phyloP scores from a whole-genome alignment of 2,888 invertebrate species.

The Callyntrura guangdongensis region DNA sequence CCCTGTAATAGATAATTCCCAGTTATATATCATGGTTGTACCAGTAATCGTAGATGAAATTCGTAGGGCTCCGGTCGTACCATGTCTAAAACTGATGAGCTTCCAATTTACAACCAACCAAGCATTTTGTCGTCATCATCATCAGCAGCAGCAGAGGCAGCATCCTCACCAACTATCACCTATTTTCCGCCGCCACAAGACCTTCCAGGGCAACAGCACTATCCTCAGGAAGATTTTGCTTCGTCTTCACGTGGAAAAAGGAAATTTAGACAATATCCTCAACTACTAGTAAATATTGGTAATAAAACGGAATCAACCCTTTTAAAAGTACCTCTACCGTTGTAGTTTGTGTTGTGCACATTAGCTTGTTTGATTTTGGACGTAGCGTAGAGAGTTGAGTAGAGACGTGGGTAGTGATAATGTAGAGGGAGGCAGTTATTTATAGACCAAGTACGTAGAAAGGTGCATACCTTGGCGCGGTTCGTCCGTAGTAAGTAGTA shows the following conservation, averaged over 20 bases:
- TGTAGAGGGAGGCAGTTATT: not conserved
- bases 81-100: not conserved
- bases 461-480: not conserved
- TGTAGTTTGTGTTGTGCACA: not conserved
- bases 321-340: conserved; percentile 17
- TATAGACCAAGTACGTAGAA: not conserved
- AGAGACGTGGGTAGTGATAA: not conserved
- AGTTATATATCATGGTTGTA: conserved; percentile 18
- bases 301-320: conserved; percentile 59
- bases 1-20: conserved; percentile 14
- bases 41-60: conserved; percentile 37
- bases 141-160: not conserved
- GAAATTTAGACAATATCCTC: conserved; percentile 72
- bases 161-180: conserved; percentile 28
- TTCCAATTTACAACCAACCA: not conserved
- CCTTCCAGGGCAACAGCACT: conserved; percentile 50
- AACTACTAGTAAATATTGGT: conserved; percentile 72
- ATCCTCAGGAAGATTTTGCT: conserved; percentile 7
- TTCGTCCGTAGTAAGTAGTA: not conserved
- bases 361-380: not conserved
- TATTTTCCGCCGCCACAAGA: conserved; percentile 20
- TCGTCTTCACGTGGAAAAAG: conserved; percentile 64
- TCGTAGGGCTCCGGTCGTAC: conserved; percentile 52
- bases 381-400: not conserved
- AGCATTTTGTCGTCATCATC: conserved; percentile 9